phyloP scores from a whole-genome alignment of 2,888 invertebrate species.

The Synanthedon myopaeformis region DNA sequence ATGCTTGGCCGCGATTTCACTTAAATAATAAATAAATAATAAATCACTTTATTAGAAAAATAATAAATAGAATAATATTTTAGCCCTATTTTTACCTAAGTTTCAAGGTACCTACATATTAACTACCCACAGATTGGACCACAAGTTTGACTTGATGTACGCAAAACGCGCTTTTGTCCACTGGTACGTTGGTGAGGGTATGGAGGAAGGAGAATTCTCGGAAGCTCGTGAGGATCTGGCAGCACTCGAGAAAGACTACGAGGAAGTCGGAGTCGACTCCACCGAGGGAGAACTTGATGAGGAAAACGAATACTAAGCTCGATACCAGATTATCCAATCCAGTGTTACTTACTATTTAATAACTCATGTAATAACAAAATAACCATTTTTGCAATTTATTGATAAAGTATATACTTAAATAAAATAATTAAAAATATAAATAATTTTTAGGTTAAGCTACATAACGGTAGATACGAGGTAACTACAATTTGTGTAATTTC shows the following conservation, averaged over 20 bases:
- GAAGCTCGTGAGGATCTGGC: slow-evolving; percentile 90
- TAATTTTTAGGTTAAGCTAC: too few relatives aligned
- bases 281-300: slow-evolving; percentile 77
- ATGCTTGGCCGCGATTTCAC: too few relatives aligned
- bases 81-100: too few relatives aligned
- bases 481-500: too few relatives aligned
- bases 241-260: slow-evolving; percentile 83
- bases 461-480: too few relatives aligned
- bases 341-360: slow-evolving; percentile 1
- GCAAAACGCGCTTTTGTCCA: slow-evolving; percentile 96
- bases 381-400: too few relatives aligned
- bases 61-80: too few relatives aligned
- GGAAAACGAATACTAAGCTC: slow-evolving; percentile 73
- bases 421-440: too few relatives aligned
- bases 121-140: slow-evolving; percentile 75
- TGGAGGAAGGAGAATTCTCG: slow-evolving; percentile 89
- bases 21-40: too few relatives aligned
- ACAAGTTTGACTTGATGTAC: slow-evolving; percentile 97
- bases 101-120: too few relatives aligned
- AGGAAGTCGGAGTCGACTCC: slow-evolving; percentile 83
- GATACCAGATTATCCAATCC: background rate
- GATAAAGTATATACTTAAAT: too few relatives aligned
- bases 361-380: background rate
- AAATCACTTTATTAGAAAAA: too few relatives aligned
- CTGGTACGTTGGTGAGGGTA: slow-evolving; percentile 92